phyloP scores from a whole-genome alignment of 2,888 invertebrate species.

The Aphodius sticticus region DNA sequence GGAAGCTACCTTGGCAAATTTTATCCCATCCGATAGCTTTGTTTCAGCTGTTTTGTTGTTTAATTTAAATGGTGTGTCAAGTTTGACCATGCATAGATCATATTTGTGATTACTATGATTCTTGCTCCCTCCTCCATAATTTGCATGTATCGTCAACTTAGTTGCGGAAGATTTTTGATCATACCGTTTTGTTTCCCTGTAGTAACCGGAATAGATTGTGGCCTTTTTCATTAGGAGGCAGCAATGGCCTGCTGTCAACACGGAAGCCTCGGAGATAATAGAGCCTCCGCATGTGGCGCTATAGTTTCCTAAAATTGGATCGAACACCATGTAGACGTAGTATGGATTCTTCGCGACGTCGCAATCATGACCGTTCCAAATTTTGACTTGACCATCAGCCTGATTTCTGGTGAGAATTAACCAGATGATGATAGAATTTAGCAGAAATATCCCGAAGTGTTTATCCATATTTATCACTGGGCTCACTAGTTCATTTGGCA shows the following conservation, averaged over 20 bases:
- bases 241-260: no score
- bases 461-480: no score
- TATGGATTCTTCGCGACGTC: slow-evolving; percentile 45
- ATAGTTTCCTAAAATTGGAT: background rate
- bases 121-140: background rate
- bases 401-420: no score
- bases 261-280: slow-evolving; percentile 39
- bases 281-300: slow-evolving; percentile 49
- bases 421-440: no score
- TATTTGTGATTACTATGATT: no score
- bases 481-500: no score
- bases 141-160: background rate
- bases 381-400: slow-evolving; percentile 29
- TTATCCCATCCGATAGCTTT: background rate
- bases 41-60: background rate
- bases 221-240: slow-evolving; percentile 24
- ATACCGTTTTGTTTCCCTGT: background rate
- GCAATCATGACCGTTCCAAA: slow-evolving; percentile 46
- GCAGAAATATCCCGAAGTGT: no score
- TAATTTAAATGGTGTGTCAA: no score
- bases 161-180: background rate
- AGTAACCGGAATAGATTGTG: background rate
- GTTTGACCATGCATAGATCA: background rate
- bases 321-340: slow-evolving; percentile 12
- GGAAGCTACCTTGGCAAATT: background rate